Evolutionary conservation across 2,113 vertebrate genomes (phyloP), one percentile per base, ranked within the genome.

Genomic region (Nematolebias whitei): DNA sequence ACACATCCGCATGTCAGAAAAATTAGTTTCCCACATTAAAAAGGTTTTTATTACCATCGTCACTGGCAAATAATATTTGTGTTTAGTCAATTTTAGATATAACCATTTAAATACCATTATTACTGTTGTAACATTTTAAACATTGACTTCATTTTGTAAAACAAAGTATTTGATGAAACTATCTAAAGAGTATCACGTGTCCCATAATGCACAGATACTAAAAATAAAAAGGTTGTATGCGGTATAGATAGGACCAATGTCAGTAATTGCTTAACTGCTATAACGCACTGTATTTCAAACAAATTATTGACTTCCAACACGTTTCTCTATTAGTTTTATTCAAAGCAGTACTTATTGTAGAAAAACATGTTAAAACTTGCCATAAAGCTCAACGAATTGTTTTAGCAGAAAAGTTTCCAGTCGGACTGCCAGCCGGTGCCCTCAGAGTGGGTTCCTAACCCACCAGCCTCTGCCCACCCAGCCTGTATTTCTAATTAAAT

Each of bases 401-500:
- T 54, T 18, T 29, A 29, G 26, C 26, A 29, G 26, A n/a, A n/a
- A n/a, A 29, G 26, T 29, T 35, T 35, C 5, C 32, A 35, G 5
- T 10, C 5, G 10, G 32, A 29, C 72, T 78, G 68, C 65, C 80
- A 75, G 77, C 65, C 81, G 45, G 55, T 80, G 85, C 69, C 80
- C 84, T 74, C 60, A 20, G 51, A 73, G 64, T 50, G 71, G 52
- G 60, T 68, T 60, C 71, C 63, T 19, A 32, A 48, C 76, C 63
- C 76, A 56, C 54, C 84, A 84, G 85, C 79, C 85, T 86, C 68
- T 82, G 83, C 78, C 85, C 72, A 45, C 83, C 89, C 71, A 76
- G 87, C 79, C 85, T 76, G 83, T 86, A 65, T 80, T 73, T 88
- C 89, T 90, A 91, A 92, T 91, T 90, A 91, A 91, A 87, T 85